Conservation (phyloP, 2,797 vertebrate genomes). For the Chloroceryle amazona region DNA sequence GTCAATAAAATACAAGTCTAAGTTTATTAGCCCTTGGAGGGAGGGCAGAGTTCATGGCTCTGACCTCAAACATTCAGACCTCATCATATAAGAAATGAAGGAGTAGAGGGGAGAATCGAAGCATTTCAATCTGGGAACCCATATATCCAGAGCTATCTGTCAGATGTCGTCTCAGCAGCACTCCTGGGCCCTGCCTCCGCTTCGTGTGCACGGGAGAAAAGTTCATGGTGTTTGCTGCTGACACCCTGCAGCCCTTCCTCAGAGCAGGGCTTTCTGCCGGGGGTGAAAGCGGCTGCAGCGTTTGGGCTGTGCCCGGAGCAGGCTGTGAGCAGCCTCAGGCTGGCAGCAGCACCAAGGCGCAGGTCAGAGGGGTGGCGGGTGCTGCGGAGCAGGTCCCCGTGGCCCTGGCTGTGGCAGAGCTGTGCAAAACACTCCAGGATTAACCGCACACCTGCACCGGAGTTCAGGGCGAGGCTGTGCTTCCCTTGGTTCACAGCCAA, state of each 20-base stretch:
- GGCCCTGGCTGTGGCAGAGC: neutral
- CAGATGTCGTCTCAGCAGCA: neutral
- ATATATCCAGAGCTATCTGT: neutral
- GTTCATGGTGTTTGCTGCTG: neutral
- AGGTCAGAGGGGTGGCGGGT: neutral
- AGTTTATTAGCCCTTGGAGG: neutral
- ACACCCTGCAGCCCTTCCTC: rapidly evolving
- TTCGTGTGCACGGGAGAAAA: neutral
- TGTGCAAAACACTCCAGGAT: neutral
- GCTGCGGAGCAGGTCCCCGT: rapidly evolving
- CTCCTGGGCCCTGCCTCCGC: neutral
- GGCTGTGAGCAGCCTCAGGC: neutral
- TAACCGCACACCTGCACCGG: neutral
- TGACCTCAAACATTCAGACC: neutral
- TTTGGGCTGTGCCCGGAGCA: neutral
- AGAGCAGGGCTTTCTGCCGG: neutral
- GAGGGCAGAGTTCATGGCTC: neutral
- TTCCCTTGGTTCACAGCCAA: neutral
- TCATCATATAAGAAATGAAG: neutral
- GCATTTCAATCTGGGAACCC: neutral
- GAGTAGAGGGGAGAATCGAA: neutral
- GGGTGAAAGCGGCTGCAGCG: neutral
- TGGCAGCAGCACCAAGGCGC: neutral
- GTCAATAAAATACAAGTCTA: neutral
- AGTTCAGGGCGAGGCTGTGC: neutral